These are phyloP conservation scores for Archivesica marissinica DNA, from an alignment of 1,140 invertebrate species.

Conservation along the genomic window DNA sequence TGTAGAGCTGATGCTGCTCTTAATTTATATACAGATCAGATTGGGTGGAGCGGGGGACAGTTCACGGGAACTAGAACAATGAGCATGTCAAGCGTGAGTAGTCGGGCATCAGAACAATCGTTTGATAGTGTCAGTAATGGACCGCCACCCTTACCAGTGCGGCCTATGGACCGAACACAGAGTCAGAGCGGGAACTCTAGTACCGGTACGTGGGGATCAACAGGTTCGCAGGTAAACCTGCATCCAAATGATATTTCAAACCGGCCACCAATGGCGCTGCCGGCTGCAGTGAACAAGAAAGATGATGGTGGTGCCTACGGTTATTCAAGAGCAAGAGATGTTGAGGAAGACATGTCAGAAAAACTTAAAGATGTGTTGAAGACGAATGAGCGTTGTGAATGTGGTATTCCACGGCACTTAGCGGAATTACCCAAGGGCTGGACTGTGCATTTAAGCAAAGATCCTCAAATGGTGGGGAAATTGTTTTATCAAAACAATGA, in stretches of 20 bases:
- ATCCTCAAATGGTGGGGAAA: conserved; percentile 8
- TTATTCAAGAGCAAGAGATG: conserved; percentile 51
- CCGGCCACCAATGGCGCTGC: conserved; percentile 47
- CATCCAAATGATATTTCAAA: not conserved
- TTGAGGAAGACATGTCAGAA: conserved; percentile 48
- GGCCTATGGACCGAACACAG: not conserved
- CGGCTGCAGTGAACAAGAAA: not conserved
- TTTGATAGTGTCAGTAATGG: not conserved
- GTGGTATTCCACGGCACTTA: conserved; percentile 49
- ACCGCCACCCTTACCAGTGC: conserved; percentile 20
- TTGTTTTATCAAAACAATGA: conserved; percentile 53
- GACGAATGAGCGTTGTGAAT: conserved; percentile 58
- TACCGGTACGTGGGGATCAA: not conserved
- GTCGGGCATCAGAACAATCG: not conserved
- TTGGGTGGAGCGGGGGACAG: not conserved
- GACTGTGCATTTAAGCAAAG: conserved; percentile 60
- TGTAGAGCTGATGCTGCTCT: not conserved
- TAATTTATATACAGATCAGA: not conserved
- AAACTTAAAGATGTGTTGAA: conserved; percentile 38
- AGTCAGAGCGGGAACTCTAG: not conserved
- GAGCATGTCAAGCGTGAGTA: conserved; percentile 9
- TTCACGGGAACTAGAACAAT: not conserved
- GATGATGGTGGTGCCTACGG: conserved; percentile 7
- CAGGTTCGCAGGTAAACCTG: not conserved
- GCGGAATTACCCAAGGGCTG: conserved; percentile 56